Base-by-base conservation (phyloP, 2,888 invertebrate genomes). In the Drosophila mercatorum region DNA sequence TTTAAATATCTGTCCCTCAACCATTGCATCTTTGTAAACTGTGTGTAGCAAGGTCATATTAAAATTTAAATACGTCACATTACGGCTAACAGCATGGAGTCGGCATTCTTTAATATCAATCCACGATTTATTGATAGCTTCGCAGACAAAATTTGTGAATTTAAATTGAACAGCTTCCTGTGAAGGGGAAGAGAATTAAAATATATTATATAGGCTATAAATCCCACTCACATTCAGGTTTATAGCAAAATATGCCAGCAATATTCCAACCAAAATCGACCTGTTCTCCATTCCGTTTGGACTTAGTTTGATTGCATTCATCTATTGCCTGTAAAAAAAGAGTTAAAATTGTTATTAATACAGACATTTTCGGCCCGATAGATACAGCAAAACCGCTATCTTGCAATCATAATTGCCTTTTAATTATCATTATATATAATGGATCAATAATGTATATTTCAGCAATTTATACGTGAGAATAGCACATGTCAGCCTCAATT, bases 51-150 rank as follows among this genome's bases (percentile, higher is more conserved):
- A 0, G 2, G 59, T 53, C 4, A 4, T 0, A 49, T 72, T 77
- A 0, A 68, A 0, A 56, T 77, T 68, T 0, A 63, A 41, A 0
- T 17, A 17, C 1, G 53, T 57, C 10, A 36, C 77, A 17, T 68
- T 52, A 5, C 77, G 77, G 4, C 26, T 51, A 11, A 75, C 6
- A 5, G 77, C 72, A 0, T n/a, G 40, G 2, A 77, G n/a, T 2
- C 67, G 63, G n/a, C 77, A 77, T 5, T 41, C 22, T 5, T 49
- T 17, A 0, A 64, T 5, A 10, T 3, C 4, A 0, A 70, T 0
- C 70, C 53, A 62, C 0, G 69, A 56, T 36, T 56, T 36, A 7
- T 70, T 74, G 3, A 6, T 1, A 10, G 0, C 10, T 0, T 44
- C 40, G 8, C 69, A 72, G 3, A 52, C 46, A 0, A 41, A 14